phyloP scores from a whole-genome alignment of 2,113 vertebrate species.

The Machaerirhynchus nigripectus region DNA sequence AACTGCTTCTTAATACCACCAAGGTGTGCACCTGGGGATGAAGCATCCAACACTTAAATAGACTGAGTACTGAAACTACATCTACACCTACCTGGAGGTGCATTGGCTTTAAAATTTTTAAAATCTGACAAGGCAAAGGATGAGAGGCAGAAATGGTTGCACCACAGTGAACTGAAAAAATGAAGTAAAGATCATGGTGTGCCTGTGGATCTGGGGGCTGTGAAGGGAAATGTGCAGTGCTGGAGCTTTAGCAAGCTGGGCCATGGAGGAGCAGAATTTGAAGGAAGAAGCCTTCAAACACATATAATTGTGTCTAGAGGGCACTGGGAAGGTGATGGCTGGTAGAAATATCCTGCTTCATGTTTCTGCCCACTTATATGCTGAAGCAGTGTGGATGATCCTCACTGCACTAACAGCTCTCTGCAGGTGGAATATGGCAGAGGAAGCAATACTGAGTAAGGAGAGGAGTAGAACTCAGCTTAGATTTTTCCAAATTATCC shows the following conservation, averaged over 20 bases:
- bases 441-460: background rate
- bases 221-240: background rate
- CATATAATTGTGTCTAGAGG: background rate
- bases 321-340: background rate
- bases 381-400: background rate
- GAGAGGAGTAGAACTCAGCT: background rate
- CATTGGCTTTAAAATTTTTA: background rate
- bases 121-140: background rate
- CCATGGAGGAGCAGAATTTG: background rate
- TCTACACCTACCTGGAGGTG: background rate
- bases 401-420: background rate
- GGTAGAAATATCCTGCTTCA: background rate
- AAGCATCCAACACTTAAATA: background rate
- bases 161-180: background rate
- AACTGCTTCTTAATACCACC: background rate
- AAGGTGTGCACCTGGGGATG: background rate
- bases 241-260: background rate
- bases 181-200: background rate
- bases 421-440: background rate
- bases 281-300: background rate
- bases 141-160: background rate
- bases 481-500: background rate
- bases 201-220: background rate
- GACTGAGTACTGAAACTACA: background rate
- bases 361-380: background rate